A percentile compares a stretch with the other conserved stretches of the same genome.
Evolutionary conservation across 2,888 invertebrate species (phyloP).

Genomic region (Drosophila atroscutellata): DNA sequence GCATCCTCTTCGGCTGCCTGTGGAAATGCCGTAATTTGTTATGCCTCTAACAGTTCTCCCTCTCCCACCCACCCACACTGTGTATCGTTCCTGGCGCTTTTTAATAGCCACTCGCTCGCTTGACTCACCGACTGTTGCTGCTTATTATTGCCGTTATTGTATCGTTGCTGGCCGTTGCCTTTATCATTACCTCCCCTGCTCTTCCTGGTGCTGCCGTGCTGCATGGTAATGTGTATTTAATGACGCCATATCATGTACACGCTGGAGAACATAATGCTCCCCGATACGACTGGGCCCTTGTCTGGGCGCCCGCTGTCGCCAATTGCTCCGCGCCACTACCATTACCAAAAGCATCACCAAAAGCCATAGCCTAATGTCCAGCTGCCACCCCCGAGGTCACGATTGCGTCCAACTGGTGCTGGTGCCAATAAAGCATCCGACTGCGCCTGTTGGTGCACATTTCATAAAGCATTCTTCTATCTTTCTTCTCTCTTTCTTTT

Average conservation of each 20-base stretch:
- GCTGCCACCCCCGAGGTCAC: slow-evolving; percentile 40
- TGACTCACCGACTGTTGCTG: slow-evolving; percentile 67
- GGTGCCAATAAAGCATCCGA: slow-evolving; percentile 71
- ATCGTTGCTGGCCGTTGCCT: slow-evolving; percentile 53
- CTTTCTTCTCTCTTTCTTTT: slow-evolving; percentile 18
- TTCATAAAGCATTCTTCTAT: slow-evolving; percentile 38
- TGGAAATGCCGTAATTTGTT: slow-evolving; percentile 75
- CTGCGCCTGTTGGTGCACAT: slow-evolving; percentile 54
- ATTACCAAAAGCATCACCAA: slow-evolving; percentile 7
- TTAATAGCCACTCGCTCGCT: slow-evolving; percentile 68
- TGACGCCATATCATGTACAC: slow-evolving; percentile 81
- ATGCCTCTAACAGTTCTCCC: slow-evolving; percentile 53
- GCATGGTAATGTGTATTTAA: slow-evolving; percentile 79
- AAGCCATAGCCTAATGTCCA: slow-evolving; percentile 66
- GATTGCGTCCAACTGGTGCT: slow-evolving; percentile 29
- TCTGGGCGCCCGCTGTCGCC: slow-evolving; percentile 46
- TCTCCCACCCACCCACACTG: not conserved
- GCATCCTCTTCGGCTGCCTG: slow-evolving; percentile 49
- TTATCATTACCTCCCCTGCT: slow-evolving; percentile 45
- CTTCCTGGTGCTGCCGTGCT: slow-evolving; percentile 12
- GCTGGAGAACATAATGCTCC: slow-evolving; percentile 65
- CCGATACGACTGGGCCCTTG: slow-evolving; percentile 40
- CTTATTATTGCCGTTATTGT: slow-evolving; percentile 52
- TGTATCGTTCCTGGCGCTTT: slow-evolving; percentile 51
- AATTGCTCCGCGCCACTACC: slow-evolving; percentile 32